phyloP scores from a whole-genome alignment of 2,888 invertebrate genomes.

The Lochmaea crataegi region DNA sequence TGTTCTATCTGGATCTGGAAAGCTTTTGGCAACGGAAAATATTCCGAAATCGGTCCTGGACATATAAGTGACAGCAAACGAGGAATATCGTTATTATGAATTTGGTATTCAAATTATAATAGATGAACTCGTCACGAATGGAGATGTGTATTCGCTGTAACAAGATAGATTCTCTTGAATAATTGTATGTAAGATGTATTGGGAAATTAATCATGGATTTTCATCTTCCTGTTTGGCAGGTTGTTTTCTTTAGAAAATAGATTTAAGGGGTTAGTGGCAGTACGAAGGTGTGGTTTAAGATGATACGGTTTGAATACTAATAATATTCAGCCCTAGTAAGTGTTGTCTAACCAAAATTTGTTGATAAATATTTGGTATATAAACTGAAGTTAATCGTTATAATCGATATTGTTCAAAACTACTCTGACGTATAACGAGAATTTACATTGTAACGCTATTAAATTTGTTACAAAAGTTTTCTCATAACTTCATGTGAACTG shows the following conservation, averaged over 20 bases:
- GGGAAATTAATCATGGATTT: conserved; percentile 21
- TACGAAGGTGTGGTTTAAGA: neutral
- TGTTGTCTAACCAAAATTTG: neutral
- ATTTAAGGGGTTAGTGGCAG: conserved; percentile 3
- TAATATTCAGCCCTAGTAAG: neutral
- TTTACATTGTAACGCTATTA: neutral
- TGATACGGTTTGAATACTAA: neutral
- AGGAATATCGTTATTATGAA: conserved; percentile 17
- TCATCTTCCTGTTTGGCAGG: conserved; percentile 12
- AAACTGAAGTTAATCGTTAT: neutral
- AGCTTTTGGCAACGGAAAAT: neutral
- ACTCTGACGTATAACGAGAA: too few species aligned
- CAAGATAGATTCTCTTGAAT: conserved; percentile 18
- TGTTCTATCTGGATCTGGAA: too few species aligned
- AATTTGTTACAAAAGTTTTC: neutral
- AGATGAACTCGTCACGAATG: conserved; percentile 36
- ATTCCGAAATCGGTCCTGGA: neutral
- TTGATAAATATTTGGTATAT: neutral
- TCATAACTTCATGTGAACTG: too few species aligned
- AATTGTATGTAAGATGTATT: conserved; percentile 22
- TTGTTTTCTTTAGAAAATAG: conserved; percentile 9
- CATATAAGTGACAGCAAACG: too few species aligned
- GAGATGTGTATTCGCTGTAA: conserved; percentile 5
- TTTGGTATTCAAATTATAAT: conserved; percentile 45
- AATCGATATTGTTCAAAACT: too few species aligned